These are phyloP conservation scores for Drosophila eohydei DNA, from an alignment of 2,888 invertebrate species.

Conservation along the genomic window DNA sequence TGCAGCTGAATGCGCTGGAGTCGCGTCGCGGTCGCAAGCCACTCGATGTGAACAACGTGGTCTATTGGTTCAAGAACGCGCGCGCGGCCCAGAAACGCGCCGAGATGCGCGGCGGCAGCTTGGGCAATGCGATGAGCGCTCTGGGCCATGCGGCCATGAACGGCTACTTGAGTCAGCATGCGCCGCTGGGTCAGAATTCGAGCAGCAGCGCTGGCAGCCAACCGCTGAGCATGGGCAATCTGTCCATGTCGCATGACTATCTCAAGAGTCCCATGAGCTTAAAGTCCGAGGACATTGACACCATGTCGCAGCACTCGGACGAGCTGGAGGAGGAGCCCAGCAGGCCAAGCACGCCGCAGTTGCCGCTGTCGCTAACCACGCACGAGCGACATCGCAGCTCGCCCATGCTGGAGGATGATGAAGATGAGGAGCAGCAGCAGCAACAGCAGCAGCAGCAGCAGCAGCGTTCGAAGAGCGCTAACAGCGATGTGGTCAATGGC, in stretches of 20 bases:
- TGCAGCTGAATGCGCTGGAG: slow-evolving; percentile 95
- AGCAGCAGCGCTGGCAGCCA: slow-evolving; percentile 80
- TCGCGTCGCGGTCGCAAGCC: slow-evolving; percentile 97
- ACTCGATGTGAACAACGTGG: slow-evolving; percentile 97
- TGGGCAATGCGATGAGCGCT: slow-evolving; percentile 78
- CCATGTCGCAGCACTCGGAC: slow-evolving; percentile 89
- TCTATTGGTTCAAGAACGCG: slow-evolving; percentile 99
- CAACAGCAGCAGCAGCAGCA: slow-evolving; percentile 39
- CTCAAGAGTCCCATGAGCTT: slow-evolving; percentile 88
- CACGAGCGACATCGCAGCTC: slow-evolving; percentile 84
- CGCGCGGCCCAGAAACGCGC: slow-evolving; percentile 97
- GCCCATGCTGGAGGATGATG: slow-evolving; percentile 70
- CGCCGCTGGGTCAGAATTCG: slow-evolving; percentile 80
- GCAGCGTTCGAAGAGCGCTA: slow-evolving; percentile 53
- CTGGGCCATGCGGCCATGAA: slow-evolving; percentile 83
- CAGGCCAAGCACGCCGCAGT: slow-evolving; percentile 89
- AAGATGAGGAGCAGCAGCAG: slow-evolving; percentile 55
- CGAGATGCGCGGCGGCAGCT: slow-evolving; percentile 88
- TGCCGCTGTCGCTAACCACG: slow-evolving; percentile 90
- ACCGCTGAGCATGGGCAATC: slow-evolving; percentile 81
- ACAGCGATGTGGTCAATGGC: slow-evolving; percentile 63
- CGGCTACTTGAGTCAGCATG: slow-evolving; percentile 83
- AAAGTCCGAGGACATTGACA: slow-evolving; percentile 87
- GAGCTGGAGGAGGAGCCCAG: slow-evolving; percentile 88
- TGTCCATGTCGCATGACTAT: slow-evolving; percentile 88